Evolutionary conservation across 2,888 invertebrate genomes (phyloP), one percentile per base, ranked within the genome.

Genomic region (Eupithecia subumbrata): DNA sequence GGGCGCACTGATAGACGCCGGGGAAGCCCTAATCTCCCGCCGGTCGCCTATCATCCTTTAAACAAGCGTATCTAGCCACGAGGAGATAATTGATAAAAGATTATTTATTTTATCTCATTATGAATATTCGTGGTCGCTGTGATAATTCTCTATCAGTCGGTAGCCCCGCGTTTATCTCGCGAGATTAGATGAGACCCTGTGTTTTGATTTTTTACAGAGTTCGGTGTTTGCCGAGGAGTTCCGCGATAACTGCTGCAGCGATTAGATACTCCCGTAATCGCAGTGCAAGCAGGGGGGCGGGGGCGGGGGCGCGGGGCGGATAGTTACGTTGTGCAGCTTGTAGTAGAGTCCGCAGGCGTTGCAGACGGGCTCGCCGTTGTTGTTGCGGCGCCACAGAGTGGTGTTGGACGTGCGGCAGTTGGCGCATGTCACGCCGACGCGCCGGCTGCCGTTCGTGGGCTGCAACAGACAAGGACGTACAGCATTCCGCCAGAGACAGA

Each of bases 311-410:
- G 72, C 16, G 16, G 16, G 22, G 37, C 37, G 34, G 9, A 16
- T 30, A 14, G 85, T 92, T 87, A 97, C 97, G 88, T 96, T 96
- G 88, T 98, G 98, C 82, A 98, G 95, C 94, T 98, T 98, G 95
- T 95, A 98, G 95, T 99, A 99, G 48, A 99, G 97, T 0, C 99
- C 99, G 90, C 99, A 99, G 34, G 99, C 99, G 93, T 99, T 99
- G 95, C 99, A 99, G 56, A 99, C 99, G 0, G 99, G 98, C 90
- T 99, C 99, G 25, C 99, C 99, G 85, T 97, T 95, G 84, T 97
- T 96, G 95, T 99, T 99, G 82, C 99, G 96, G 77, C 99, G 96
- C 99, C 99, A 99, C 78, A 99, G 95, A 14, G 99, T 99, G 5
- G 99, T 99, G 83, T 97, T 97, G 80, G 96, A 96, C 11, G 99